Conservation (phyloP, 2,888 invertebrate species). For the Pseudoips prasinana region DNA sequence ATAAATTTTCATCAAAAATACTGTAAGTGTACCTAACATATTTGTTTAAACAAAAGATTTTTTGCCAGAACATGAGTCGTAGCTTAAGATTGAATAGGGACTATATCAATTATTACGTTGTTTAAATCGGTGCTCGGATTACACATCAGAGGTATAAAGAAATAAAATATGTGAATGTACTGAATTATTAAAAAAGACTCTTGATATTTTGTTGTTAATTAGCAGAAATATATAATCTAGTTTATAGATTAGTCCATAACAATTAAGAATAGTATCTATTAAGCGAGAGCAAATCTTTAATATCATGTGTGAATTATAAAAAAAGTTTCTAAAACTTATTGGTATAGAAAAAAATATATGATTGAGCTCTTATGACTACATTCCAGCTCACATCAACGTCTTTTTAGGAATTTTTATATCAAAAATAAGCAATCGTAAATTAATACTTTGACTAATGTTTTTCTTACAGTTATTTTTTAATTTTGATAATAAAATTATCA, state of each 20-base stretch:
- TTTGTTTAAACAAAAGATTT: constrained; percentile 43
- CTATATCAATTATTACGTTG: constrained; percentile 47
- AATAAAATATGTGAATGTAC: constrained; percentile 46
- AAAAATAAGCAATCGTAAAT: constrained; percentile 22
- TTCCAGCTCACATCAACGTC: constrained; percentile 46
- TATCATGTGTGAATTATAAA: constrained; percentile 30
- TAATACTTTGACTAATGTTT: constrained; percentile 15
- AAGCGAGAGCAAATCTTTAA: constrained; percentile 23
- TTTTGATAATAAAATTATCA: constrained; percentile 28
- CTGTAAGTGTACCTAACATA: neutral
- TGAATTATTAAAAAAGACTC: constrained; percentile 44
- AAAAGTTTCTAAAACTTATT: constrained; percentile 41
- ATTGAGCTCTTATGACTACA: constrained; percentile 58
- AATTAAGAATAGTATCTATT: constrained; percentile 35
- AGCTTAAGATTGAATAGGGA: constrained; percentile 49
- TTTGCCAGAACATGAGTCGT: constrained; percentile 67
- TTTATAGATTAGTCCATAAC: constrained; percentile 46
- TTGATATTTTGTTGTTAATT: constrained; percentile 63
- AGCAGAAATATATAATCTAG: constrained; percentile 57
- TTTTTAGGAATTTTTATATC: constrained; percentile 20
- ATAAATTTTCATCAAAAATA: constrained; percentile 17
- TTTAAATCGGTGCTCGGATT: constrained; percentile 69
- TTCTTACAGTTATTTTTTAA: constrained; percentile 6
- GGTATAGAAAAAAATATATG: constrained; percentile 26
- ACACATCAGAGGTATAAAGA: constrained; percentile 58